Conservation (phyloP, 2,888 invertebrate species). For the Phymatocera aterrima region DNA sequence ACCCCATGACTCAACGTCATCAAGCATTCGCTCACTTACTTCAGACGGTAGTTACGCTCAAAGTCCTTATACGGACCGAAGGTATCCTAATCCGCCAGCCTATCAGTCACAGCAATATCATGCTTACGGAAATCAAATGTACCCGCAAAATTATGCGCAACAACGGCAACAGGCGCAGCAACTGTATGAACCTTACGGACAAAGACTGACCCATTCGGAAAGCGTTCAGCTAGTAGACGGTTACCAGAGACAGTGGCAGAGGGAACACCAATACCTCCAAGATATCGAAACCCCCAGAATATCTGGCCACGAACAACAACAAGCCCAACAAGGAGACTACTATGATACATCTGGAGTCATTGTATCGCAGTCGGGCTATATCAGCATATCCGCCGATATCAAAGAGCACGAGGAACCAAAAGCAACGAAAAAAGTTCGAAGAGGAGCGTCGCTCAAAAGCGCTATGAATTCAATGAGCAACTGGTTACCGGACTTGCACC, state of each 20-base stretch:
- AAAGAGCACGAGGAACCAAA: slow-evolving; percentile 77
- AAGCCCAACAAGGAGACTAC: slow-evolving; percentile 68
- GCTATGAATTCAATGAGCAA: slow-evolving; percentile 89
- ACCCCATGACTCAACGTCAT: slow-evolving; percentile 78
- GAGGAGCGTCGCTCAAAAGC: slow-evolving; percentile 84
- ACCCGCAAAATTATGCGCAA: slow-evolving; percentile 63
- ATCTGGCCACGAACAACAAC: slow-evolving; percentile 55
- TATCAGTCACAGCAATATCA: slow-evolving; percentile 69
- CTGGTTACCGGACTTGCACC: slow-evolving; percentile 88
- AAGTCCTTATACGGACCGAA: slow-evolving; percentile 66
- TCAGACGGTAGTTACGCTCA: slow-evolving; percentile 69
- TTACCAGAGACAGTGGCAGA: slow-evolving; percentile 68
- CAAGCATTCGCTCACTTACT: slow-evolving; percentile 71
- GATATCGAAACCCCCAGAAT: slow-evolving; percentile 61
- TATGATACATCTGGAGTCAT: slow-evolving; percentile 80
- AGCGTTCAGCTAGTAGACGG: slow-evolving; percentile 66
- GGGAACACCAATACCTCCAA: slow-evolving; percentile 67
- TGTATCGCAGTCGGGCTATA: slow-evolving; percentile 87
- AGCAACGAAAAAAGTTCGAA: slow-evolving; percentile 81
- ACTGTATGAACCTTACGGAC: slow-evolving; percentile 62
- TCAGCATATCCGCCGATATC: slow-evolving; percentile 84
- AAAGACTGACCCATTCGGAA: slow-evolving; percentile 61
- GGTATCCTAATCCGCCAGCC: slow-evolving; percentile 69
- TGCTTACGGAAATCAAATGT: slow-evolving; percentile 67
- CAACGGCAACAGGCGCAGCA: slow-evolving; percentile 61